phyloP scores from a whole-genome alignment of 2,797 vertebrate species.

The Hydrocynus forskahlii region DNA sequence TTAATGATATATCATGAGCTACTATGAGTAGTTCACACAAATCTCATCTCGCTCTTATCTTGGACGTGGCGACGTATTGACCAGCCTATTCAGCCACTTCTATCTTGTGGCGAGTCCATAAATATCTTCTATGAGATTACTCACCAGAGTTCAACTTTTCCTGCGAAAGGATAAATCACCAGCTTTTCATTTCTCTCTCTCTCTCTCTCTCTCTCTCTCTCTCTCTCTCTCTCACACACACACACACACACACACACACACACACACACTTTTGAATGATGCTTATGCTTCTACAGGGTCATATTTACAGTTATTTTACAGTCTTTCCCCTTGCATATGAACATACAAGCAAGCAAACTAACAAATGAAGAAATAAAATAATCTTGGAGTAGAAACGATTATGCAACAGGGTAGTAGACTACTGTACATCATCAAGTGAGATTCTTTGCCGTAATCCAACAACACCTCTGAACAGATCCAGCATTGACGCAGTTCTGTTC shows the following conservation, averaged over 20 bases:
- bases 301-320: neutral
- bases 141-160: constrained; percentile 12
- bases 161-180: neutral
- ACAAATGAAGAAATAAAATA: neutral
- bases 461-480: constrained; percentile 66
- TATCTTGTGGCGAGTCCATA: constrained; percentile 18
- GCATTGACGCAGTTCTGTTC: constrained; percentile 66
- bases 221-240: neutral
- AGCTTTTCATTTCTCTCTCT: constrained; percentile 5
- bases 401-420: neutral
- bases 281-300: neutral
- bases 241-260: neutral
- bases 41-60: constrained; percentile 1
- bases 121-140: constrained; percentile 22
- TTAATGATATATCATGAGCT: constrained; percentile 17
- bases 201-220: constrained; percentile 4
- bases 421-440: constrained; percentile 47
- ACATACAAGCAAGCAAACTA: neutral
- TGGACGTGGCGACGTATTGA: neutral
- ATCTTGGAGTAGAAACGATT: neutral
- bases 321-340: neutral
- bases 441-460: constrained; percentile 73
- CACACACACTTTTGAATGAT: neutral
- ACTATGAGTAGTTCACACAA: constrained; percentile 16
- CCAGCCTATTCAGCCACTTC: neutral